Conservation (phyloP, 2,113 vertebrate species). For the Anarrhichthys ocellatus region DNA sequence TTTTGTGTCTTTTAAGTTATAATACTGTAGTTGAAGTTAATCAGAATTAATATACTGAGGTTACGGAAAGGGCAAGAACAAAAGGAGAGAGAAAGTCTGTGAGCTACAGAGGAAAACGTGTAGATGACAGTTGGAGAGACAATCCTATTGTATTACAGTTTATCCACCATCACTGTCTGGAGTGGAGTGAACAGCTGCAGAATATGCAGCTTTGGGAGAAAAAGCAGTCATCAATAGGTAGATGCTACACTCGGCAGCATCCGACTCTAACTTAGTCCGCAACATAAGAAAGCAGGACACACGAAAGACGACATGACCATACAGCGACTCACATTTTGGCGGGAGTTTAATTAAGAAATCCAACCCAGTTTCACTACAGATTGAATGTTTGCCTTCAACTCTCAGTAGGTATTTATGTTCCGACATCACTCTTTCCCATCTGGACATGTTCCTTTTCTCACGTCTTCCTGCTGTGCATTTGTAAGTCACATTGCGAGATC, state of each 20-base stretch:
- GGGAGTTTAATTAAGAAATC: background rate
- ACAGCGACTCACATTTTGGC: background rate
- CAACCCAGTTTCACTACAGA: background rate
- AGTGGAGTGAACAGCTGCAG: conserved; percentile 16
- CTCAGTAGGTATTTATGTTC: background rate
- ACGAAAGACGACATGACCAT: background rate
- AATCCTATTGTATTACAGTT: background rate
- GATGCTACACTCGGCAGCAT: conserved; percentile 16
- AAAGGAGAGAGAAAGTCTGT: background rate
- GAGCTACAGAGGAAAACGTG: background rate
- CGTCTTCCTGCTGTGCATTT: conserved; percentile 57
- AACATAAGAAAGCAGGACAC: background rate
- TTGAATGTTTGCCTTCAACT: background rate
- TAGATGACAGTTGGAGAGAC: conserved; percentile 12
- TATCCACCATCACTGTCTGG: conserved; percentile 25
- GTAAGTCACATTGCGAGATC: conserved; percentile 80
- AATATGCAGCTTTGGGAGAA: conserved; percentile 9
- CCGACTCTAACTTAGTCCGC: conserved; percentile 8
- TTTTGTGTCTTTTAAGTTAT: background rate
- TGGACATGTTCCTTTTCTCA: conserved; percentile 11
- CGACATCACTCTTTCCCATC: background rate
- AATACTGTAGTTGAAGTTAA: background rate
- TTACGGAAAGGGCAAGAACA: background rate
- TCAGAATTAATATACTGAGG: background rate
- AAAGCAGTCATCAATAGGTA: conserved; percentile 9